Conservation (phyloP, 2,113 vertebrate species). For the Tragulus kanchil region DNA sequence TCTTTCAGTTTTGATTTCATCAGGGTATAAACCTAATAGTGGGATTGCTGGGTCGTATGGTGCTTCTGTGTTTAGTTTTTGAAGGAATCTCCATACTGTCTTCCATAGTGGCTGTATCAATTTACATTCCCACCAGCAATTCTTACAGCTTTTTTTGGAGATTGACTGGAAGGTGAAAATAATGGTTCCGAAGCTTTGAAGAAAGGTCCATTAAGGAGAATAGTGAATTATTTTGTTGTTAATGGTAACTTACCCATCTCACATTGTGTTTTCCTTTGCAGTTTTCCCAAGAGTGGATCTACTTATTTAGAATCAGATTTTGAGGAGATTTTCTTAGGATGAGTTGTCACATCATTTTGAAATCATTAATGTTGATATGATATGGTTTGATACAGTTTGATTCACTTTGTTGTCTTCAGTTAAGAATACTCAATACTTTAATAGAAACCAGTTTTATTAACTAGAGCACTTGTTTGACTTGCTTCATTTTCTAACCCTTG, state of each 20-base stretch:
- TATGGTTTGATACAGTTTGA: neutral
- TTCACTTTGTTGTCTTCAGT: neutral
- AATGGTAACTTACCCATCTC: neutral
- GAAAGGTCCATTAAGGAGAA: neutral
- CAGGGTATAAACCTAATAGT: too few species aligned
- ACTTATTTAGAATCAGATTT: constrained; percentile 34
- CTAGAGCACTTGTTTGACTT: neutral
- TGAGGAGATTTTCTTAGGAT: constrained; percentile 9
- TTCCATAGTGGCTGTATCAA: too few species aligned
- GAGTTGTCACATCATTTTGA: neutral
- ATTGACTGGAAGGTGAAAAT: neutral
- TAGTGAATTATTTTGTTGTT: neutral
- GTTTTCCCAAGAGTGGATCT: neutral
- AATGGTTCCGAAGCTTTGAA: neutral
- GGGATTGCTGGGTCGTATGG: too few species aligned
- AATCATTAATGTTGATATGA: constrained; percentile 34
- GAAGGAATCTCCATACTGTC: too few species aligned
- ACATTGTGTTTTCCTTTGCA: constrained; percentile 1
- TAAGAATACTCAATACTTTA: constrained; percentile 12
- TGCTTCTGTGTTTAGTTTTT: too few species aligned
- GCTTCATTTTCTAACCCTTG: constrained; percentile 21
- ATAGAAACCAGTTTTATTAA: constrained; percentile 42
- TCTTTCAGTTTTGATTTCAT: too few species aligned
- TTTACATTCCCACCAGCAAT: too few species aligned
- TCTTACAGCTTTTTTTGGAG: neutral